These are phyloP conservation scores for Phyto melanocephala DNA, from an alignment of 2,888 invertebrate species.

Conservation along the genomic window DNA sequence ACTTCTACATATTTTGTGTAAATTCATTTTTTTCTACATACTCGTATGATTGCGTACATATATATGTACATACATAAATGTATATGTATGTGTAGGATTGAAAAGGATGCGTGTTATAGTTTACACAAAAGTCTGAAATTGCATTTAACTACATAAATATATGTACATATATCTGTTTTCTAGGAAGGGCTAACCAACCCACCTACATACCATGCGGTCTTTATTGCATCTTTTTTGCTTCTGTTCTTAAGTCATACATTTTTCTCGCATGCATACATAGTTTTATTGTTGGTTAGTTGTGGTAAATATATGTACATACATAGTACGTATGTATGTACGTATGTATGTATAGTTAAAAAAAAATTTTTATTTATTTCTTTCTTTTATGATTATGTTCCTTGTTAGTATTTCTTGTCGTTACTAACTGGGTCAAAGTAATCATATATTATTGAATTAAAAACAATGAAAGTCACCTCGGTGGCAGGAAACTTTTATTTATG, in stretches of 20 bases:
- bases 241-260: constrained; percentile 7
- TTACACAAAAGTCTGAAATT: constrained; percentile 13
- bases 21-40: no score
- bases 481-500: constrained; percentile 24
- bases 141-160: neutral
- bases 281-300: neutral
- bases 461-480: constrained; percentile 41
- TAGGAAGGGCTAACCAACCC: constrained; percentile 13
- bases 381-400: constrained; percentile 16
- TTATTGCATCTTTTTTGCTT: neutral
- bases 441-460: constrained; percentile 53
- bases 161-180: neutral
- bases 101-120: neutral
- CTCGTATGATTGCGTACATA: no score
- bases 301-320: neutral
- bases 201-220: neutral
- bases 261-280: neutral
- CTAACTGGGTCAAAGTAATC: constrained; percentile 59
- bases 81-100: no score
- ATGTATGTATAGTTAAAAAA: no score
- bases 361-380: neutral
- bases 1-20: no score
- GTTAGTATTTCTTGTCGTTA: neutral
- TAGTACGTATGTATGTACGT: no score
- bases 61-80: no score